Base-by-base conservation (phyloP, 2,888 invertebrate genomes). In the Leptinotarsa tumamoca region DNA sequence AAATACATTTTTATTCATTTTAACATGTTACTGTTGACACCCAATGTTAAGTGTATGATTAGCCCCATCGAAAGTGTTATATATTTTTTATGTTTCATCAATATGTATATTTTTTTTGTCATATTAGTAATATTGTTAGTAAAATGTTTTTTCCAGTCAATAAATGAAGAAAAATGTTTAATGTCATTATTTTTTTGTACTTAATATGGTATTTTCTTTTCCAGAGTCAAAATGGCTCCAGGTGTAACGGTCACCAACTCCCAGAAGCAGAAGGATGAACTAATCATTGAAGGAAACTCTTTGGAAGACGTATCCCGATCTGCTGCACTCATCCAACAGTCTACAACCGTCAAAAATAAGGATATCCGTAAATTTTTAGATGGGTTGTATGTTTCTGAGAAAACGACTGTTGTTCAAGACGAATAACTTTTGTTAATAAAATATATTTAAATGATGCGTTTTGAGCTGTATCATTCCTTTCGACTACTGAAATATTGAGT, bases 311-410 rank as follows among this genome's bases (percentile, higher is more conserved):
- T 99, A 52, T 99, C 99, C 50, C 94, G 97, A 90, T 99, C 98
- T 83, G 99, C 99, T 87, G 99, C 99, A 75, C 93, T 98, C 75
- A 98, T 99, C 87, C 99, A 99, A 89, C 99, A 99, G 89, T 98
- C 98, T 21, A 99, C 99, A 72, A 95, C 96, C 80, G 99, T 99
- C 71, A 98, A 99, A 91, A 97, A 98, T 89, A 99, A 99, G 93
- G 99, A 99, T 92, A 99, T 99, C 91, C 93, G 99, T 92, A 99
- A 99, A 90, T 99, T 99, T 92, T 96, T 99, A 91, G 99, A 99
- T 88, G 99, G 99, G 88, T 93, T 99, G 82, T 99, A 99, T 89
- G 99, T 99, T 75, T 98, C 98, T 83, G 99, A 99, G 89, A 99
- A 99, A 90, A 97, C 97, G 68, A 96, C 96, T 85, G 96, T 98